Percentiles rank a stretch among this genome's conserved stretches.
Evolutionary conservation across 64 coral and sea anemone species (phyloP).

Genomic region (Pachyseris speciosa): DNA sequence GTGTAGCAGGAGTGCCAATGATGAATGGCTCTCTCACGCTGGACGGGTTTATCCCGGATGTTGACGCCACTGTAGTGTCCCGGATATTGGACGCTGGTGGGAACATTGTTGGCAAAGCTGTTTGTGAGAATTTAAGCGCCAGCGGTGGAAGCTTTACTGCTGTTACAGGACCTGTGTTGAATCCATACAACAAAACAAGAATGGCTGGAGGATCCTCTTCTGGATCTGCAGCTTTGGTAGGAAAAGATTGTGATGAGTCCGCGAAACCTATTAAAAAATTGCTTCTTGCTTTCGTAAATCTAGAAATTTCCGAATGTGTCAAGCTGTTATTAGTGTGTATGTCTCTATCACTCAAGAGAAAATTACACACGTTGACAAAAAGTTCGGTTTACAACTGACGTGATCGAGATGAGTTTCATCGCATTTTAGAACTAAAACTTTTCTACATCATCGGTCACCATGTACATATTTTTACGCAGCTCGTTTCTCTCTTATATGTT

Average conservation of each 20-base stretch:
- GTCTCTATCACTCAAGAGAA: too few relatives aligned
- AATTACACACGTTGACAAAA: too few relatives aligned
- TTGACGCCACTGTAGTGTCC: conserved; percentile 85
- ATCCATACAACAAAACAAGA: conserved; percentile 60
- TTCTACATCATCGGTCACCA: too few relatives aligned
- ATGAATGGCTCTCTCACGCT: conserved; percentile 79
- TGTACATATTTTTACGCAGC: too few relatives aligned
- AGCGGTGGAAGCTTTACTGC: conserved; percentile 77
- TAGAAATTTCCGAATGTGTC: too few relatives aligned
- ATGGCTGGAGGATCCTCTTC: conserved; percentile 83
- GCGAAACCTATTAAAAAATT: not conserved
- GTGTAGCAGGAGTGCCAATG: conserved; percentile 81
- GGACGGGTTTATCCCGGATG: conserved; percentile 83
- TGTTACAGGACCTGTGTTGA: conserved; percentile 73
- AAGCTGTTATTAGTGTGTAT: too few relatives aligned
- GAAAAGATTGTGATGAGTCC: not conserved
- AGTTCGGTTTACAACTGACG: too few relatives aligned
- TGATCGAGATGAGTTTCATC: too few relatives aligned
- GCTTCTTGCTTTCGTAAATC: too few relatives aligned
- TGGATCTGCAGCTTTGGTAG: conserved; percentile 81
- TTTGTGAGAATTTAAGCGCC: conserved; percentile 82
- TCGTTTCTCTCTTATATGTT: too few relatives aligned
- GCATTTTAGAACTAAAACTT: too few relatives aligned
- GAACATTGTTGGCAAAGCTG: conserved; percentile 78
- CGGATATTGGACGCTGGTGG: conserved; percentile 90